Conservation (phyloP, 1,140 invertebrate species). For the Drosophila insularis region DNA sequence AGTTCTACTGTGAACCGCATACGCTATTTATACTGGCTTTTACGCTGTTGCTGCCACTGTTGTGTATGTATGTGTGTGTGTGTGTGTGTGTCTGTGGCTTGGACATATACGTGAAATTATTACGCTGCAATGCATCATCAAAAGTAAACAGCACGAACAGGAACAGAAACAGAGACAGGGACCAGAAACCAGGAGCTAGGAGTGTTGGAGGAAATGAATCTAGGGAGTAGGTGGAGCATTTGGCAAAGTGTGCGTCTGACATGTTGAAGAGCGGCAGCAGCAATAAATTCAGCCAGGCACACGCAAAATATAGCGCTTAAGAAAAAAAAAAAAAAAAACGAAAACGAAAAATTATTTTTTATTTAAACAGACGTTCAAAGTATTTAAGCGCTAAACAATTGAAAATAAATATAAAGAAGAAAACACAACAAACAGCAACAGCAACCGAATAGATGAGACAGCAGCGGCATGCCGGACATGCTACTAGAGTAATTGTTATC, state of each 20-base stretch:
- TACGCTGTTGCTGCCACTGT: conserved; percentile 21
- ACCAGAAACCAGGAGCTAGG: conserved; percentile 16
- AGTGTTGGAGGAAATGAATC: conserved; percentile 6
- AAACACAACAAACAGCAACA: conserved; percentile 17
- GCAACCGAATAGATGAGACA: conserved; percentile 16
- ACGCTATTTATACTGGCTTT: conserved; percentile 37
- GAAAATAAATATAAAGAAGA: conserved; percentile 39
- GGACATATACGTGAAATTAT: conserved; percentile 77
- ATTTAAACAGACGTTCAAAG: conserved; percentile 51
- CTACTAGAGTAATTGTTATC: conserved; percentile 76
- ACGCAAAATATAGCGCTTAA: conserved; percentile 3
- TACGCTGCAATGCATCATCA: conserved; percentile 76
- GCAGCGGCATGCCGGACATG: conserved; percentile 52
- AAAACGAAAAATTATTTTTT: conserved; percentile 20
- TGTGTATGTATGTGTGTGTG: too few species aligned
- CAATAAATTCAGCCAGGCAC: conserved; percentile 41
- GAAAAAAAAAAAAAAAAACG: not conserved
- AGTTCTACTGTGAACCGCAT: conserved; percentile 30
- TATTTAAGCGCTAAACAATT: conserved; percentile 72
- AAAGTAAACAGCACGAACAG: conserved; percentile 61
- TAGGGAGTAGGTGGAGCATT: conserved; percentile 4
- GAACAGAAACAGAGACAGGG: too few species aligned
- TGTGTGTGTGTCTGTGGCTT: conserved; percentile 39
- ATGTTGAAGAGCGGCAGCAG: conserved; percentile 43
- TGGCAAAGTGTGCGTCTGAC: conserved; percentile 59